A percentile compares a stretch with the other conserved stretches of the same genome.
phyloP scores from a whole-genome alignment of 2,888 invertebrate genomes.

The Apamea crenata region DNA sequence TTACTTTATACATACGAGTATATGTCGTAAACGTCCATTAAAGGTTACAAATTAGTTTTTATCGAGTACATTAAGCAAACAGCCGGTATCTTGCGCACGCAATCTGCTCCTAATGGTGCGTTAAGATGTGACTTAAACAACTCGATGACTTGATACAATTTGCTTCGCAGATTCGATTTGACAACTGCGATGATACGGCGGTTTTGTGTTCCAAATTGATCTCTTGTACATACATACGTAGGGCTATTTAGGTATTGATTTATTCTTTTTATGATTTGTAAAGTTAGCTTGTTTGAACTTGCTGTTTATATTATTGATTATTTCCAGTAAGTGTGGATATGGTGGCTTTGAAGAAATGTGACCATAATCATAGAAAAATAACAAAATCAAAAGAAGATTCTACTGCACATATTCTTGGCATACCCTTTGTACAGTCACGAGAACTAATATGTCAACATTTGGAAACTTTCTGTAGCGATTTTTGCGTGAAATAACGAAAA shows the following conservation, averaged over 20 bases:
- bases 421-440: neutral
- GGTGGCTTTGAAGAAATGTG: neutral
- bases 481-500: too few species aligned
- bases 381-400: neutral
- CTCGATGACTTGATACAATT: conserved; percentile 85
- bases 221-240: neutral
- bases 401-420: neutral
- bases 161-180: conserved; percentile 73
- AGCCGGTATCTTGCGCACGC: conserved; percentile 84
- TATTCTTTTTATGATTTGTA: neutral
- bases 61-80: conserved; percentile 87
- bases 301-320: neutral
- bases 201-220: conserved; percentile 56
- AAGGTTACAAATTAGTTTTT: conserved; percentile 85
- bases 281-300: neutral
- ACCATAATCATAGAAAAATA: neutral
- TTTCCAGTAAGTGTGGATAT: neutral
- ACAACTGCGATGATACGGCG: conserved; percentile 66
- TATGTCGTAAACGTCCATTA: conserved; percentile 41
- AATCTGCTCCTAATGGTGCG: conserved; percentile 87
- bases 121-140: conserved; percentile 85
- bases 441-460: too few species aligned
- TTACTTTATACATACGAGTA: conserved; percentile 20
- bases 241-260: neutral
- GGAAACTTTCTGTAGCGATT: too few species aligned